Percentiles rank a stretch among this genome's conserved stretches.
Conservation (phyloP, 1,140 invertebrate species). For the Penaeus vannamei region DNA sequence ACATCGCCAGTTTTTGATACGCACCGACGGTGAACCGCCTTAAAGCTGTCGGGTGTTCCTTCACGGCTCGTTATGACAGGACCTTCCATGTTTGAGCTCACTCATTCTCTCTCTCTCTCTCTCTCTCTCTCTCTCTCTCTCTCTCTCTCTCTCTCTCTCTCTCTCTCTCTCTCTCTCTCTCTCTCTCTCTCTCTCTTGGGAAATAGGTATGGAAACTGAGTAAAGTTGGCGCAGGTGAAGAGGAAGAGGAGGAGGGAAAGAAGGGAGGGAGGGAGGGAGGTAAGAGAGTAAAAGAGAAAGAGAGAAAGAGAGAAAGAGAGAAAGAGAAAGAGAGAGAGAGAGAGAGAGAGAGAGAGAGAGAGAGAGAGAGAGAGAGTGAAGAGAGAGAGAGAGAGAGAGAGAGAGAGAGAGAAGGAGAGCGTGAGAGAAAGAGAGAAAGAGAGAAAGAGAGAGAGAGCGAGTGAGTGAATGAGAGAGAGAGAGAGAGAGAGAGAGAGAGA, state of each 20-base stretch:
- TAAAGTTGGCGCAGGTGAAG: too few species aligned
- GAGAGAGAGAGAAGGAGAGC: conserved; percentile 22
- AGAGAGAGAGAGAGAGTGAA: conserved; percentile 29
- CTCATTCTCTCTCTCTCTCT: too few species aligned
- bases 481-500: not conserved
- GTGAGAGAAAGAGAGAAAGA: not conserved
- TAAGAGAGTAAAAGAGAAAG: not conserved
- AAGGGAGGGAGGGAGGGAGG: not conserved
- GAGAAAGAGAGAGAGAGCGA: not conserved
- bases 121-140: too few species aligned
- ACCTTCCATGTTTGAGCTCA: too few species aligned
- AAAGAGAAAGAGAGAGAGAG: not conserved
- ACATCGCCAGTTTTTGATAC: too few species aligned
- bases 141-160: too few species aligned
- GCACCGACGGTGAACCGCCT: too few species aligned
- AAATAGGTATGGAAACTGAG: too few species aligned
- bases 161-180: too few species aligned
- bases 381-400: conserved; percentile 29
- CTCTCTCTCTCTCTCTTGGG: too few species aligned
- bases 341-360: conserved; percentile 1
- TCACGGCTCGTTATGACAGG: too few species aligned
- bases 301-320: not conserved
- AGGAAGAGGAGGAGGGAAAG: not conserved
- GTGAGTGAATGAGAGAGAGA: not conserved
- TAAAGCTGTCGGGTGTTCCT: too few species aligned